These are phyloP conservation scores for Xiphorhynchus elegans DNA, from an alignment of 2,113 vertebrate genomes.

Conservation along the genomic window DNA sequence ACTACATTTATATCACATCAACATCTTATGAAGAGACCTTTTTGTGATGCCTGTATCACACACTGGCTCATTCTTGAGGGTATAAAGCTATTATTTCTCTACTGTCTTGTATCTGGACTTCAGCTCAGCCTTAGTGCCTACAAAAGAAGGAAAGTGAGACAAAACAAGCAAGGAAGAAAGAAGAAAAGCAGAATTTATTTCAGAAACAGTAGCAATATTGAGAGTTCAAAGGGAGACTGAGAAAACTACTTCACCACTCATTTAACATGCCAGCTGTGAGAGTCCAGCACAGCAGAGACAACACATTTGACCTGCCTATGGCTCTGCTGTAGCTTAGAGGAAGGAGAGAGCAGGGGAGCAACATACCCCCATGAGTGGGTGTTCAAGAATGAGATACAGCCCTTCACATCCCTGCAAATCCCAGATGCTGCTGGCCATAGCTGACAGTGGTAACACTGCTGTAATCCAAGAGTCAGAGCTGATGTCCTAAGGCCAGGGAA, in stretches of 20 bases:
- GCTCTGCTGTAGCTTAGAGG: not conserved
- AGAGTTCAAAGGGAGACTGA: not conserved
- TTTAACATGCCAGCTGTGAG: not conserved
- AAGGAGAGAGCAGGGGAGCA: not conserved
- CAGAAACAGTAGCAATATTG: not conserved
- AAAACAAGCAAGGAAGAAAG: not conserved
- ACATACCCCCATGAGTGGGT: fast-evolving
- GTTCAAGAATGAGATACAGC: not conserved
- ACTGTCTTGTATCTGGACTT: slow-evolving; percentile 47
- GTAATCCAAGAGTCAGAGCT: not conserved
- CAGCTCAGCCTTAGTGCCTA: slow-evolving; percentile 51
- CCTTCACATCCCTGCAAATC: fast-evolving
- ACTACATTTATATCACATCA: not conserved
- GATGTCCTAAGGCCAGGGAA: not conserved
- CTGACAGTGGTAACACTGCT: not conserved
- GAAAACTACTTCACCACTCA: not conserved
- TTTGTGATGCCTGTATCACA: slow-evolving; percentile 33
- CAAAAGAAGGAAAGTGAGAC: slow-evolving; percentile 49
- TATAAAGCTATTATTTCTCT: slow-evolving; percentile 45
- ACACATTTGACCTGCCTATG: not conserved
- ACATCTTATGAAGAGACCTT: slow-evolving; percentile 18
- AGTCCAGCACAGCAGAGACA: not conserved
- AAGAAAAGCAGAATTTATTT: not conserved
- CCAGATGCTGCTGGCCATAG: not conserved
- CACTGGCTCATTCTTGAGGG: slow-evolving; percentile 31